These are phyloP conservation scores for Agrotis clavis DNA, from an alignment of 2,888 invertebrate species.

Conservation along the genomic window DNA sequence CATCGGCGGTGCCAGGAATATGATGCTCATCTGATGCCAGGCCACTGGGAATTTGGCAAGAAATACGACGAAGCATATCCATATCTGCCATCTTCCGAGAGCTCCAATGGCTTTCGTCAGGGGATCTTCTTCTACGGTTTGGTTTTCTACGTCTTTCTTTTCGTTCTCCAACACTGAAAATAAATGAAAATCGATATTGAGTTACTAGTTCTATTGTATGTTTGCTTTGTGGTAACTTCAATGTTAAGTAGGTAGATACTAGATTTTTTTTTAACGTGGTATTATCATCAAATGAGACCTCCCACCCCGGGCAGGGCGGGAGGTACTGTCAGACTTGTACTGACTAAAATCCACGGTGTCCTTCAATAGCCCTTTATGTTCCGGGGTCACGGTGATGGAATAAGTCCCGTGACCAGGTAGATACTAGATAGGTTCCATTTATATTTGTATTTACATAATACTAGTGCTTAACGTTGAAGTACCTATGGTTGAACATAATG, in stretches of 20 bases:
- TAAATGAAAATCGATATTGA: conserved; percentile 9
- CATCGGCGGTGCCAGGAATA: conserved; percentile 94
- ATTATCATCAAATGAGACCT: no score
- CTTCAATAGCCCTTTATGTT: no score
- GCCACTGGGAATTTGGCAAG: conserved; percentile 95
- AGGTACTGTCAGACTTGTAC: no score
- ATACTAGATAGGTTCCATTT: neutral
- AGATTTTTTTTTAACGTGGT: no score
- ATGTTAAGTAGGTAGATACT: neutral
- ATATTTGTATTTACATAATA: conserved; percentile 1
- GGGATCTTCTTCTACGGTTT: conserved; percentile 89
- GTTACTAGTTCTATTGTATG: neutral
- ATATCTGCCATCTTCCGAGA: conserved; percentile 94
- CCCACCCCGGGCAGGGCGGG: no score
- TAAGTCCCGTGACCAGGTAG: no score
- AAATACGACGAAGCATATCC: conserved; percentile 93
- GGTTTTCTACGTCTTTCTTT: conserved; percentile 76
- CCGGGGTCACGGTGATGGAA: no score
- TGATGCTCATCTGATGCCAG: conserved; percentile 95
- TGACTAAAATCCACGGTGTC: no score
- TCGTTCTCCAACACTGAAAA: conserved; percentile 85
- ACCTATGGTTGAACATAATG: neutral
- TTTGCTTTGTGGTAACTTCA: neutral
- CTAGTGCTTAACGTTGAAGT: neutral
- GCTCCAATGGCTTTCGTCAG: conserved; percentile 93